Conservation (phyloP, 2,797 vertebrate species). For the Paratrypauchen microcephalus region DNA sequence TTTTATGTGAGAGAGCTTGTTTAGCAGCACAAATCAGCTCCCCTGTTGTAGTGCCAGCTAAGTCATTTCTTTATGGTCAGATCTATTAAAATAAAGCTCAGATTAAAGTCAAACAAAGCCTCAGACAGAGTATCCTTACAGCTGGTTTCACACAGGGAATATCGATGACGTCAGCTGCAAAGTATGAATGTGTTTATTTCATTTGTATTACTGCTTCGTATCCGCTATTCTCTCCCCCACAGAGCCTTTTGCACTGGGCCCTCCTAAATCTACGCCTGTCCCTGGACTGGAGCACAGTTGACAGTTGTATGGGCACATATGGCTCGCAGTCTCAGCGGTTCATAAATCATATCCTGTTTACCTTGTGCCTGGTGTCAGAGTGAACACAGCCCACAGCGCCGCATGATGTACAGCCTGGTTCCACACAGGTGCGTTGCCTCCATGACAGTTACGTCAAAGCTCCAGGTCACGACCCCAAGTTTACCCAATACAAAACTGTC, state of each 20-base stretch:
- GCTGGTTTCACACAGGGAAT: no score
- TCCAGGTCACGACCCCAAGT: slow-evolving; percentile 36
- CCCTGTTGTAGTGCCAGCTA: no score
- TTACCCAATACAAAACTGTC: slow-evolving; percentile 16
- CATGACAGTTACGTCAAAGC: slow-evolving; percentile 15
- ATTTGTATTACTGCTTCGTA: neutral
- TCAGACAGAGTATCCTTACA: no score
- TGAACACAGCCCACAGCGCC: slow-evolving; percentile 24
- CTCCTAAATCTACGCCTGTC: neutral
- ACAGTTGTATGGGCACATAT: slow-evolving; percentile 4
- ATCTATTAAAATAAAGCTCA: no score
- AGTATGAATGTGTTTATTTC: neutral
- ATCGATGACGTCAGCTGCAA: no score
- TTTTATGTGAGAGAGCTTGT: no score
- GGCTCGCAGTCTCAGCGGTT: slow-evolving; percentile 2
- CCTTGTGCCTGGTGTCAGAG: slow-evolving; percentile 10
- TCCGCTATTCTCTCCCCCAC: neutral
- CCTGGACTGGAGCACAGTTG: neutral
- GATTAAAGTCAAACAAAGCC: no score
- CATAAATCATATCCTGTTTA: slow-evolving; percentile 10
- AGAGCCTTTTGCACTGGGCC: neutral
- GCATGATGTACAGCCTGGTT: slow-evolving; percentile 18
- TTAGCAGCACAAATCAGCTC: no score
- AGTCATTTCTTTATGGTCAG: no score
- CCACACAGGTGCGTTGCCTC: slow-evolving; percentile 44